Evolutionary conservation across 2,888 invertebrate species (phyloP).

Genomic region (Brachynemurus nebulosus): DNA sequence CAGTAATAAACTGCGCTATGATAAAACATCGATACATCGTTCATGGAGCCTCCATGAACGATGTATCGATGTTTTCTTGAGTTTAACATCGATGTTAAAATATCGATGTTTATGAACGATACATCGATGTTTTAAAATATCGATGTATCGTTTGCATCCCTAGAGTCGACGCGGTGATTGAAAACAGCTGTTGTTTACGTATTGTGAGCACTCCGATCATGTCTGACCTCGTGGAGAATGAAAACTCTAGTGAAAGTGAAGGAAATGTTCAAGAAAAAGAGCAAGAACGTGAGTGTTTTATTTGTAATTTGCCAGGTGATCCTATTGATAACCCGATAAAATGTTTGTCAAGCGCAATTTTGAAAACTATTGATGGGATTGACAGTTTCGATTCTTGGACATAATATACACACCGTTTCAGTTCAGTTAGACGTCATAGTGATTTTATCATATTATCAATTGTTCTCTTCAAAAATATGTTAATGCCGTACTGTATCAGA

Average conservation of each 20-base stretch:
- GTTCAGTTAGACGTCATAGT: conserved; percentile 1
- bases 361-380: conserved; percentile 1
- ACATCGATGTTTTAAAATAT: too few species aligned
- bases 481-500: background rate
- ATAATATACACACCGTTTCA: background rate
- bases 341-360: conserved; percentile 2
- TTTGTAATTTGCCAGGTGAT: conserved; percentile 1
- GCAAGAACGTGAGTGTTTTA: conserved; percentile 1
- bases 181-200: background rate
- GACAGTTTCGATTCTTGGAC: background rate
- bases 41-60: too few species aligned
- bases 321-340: conserved; percentile 1
- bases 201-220: background rate
- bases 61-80: too few species aligned
- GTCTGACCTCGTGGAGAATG: conserved; percentile 1
- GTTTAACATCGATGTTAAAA: too few species aligned
- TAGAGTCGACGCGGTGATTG: background rate
- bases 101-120: too few species aligned
- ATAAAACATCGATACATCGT: too few species aligned
- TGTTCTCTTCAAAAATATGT: conserved; percentile 2
- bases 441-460: conserved; percentile 2
- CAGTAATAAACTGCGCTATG: too few species aligned
- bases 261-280: background rate
- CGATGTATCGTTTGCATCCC: background rate
- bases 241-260: conserved; percentile 1